Evolutionary conservation across 1,140 invertebrate species (phyloP).

Genomic region (Agrypnia vestita): DNA sequence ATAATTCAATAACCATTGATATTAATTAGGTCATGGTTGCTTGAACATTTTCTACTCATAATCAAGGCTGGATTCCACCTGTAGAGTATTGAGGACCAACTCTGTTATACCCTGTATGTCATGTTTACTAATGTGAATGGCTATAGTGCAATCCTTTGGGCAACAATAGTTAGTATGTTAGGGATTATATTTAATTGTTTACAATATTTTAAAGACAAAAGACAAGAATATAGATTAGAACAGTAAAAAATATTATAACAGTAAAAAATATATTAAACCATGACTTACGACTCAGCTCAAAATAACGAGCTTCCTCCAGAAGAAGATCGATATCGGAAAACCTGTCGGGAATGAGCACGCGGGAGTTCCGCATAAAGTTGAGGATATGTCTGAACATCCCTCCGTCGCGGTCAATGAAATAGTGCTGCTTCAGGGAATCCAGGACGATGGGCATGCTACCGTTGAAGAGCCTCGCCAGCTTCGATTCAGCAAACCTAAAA

Average conservation of each 20-base stretch:
- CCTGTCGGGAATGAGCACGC: constrained; percentile 88
- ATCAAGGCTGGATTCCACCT: no score
- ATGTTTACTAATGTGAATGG: no score
- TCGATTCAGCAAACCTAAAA: constrained; percentile 92
- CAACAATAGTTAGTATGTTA: neutral
- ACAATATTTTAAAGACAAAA: no score
- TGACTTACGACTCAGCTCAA: constrained; percentile 90
- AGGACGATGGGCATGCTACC: constrained; percentile 97
- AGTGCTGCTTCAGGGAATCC: constrained; percentile 97
- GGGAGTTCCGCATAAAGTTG: constrained; percentile 94
- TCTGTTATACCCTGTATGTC: no score
- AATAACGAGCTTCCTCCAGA: constrained; percentile 94
- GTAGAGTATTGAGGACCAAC: no score
- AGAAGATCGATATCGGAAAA: constrained; percentile 92
- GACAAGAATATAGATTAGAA: no score
- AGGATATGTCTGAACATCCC: constrained; percentile 97
- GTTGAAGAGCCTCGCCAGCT: constrained; percentile 94
- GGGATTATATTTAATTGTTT: neutral
- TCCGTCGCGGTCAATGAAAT: constrained; percentile 97
- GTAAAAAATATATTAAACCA: neutral
- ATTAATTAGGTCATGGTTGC: no score
- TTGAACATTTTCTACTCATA: no score
- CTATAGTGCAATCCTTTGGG: no score
- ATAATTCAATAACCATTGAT: no score
- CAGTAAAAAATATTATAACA: no score